A percentile compares a stretch with the other conserved stretches of the same genome.
Conservation (phyloP, 2,888 invertebrate genomes). For the Luperina nickerlii region DNA sequence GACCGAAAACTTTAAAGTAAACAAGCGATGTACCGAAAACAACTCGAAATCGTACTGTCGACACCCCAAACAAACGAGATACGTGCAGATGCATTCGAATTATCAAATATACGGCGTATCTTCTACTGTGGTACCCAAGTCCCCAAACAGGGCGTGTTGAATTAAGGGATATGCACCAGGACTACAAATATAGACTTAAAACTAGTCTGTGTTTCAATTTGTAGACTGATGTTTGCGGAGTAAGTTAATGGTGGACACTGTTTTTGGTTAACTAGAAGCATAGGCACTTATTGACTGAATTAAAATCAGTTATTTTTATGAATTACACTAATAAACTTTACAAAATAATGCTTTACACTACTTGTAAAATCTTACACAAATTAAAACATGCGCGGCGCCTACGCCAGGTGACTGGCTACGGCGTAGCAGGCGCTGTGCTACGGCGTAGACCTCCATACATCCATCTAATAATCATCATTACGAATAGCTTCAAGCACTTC, state of each 20-base stretch:
- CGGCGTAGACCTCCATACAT: constrained; percentile 21
- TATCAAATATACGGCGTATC: constrained; percentile 54
- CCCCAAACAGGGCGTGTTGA: constrained; percentile 55
- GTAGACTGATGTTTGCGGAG: constrained; percentile 13
- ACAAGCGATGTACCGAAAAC: constrained; percentile 30
- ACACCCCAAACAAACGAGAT: constrained; percentile 41
- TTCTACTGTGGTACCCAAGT: constrained; percentile 30
- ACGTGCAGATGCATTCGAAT: constrained; percentile 64
- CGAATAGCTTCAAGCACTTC: not conserved
- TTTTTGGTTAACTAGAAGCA: not conserved
- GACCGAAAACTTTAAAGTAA: constrained; percentile 19
- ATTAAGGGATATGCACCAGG: constrained; percentile 39
- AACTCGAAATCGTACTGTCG: constrained; percentile 38
- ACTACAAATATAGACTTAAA: constrained; percentile 36
- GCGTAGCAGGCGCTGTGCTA: constrained; percentile 23
- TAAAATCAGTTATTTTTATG: not conserved
- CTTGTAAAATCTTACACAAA: not conserved
- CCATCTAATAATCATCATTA: not conserved
- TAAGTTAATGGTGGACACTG: not conserved
- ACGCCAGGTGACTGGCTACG: constrained; percentile 4
- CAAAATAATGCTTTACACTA: not conserved
- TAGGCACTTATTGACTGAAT: not conserved
- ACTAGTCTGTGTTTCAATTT: constrained; percentile 37
- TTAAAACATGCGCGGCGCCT: not conserved
- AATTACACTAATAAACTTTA: not conserved